A percentile compares a stretch with the other conserved stretches of the same genome.
These are phyloP conservation scores for Deroplatys truncata DNA, from an alignment of 2,888 invertebrate species.

Conservation along the genomic window DNA sequence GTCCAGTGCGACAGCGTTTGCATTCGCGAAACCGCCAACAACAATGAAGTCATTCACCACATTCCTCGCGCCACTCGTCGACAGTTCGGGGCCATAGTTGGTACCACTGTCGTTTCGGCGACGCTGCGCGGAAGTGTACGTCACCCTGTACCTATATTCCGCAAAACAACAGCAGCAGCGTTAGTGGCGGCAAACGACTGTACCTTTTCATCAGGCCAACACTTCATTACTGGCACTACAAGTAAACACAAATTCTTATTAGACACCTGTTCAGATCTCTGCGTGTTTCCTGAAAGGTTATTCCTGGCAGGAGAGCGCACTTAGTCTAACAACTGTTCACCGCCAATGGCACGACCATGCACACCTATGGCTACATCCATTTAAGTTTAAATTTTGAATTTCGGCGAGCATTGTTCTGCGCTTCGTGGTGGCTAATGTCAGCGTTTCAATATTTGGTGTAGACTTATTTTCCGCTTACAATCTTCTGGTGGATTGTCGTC, in stretches of 20 bases:
- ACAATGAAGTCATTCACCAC: no score
- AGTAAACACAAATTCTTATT: conserved; percentile 26
- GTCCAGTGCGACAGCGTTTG: no score
- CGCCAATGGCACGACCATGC: no score
- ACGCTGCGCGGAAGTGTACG: not conserved
- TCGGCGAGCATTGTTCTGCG: conserved; percentile 33
- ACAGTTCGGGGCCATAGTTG: no score
- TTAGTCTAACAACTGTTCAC: no score
- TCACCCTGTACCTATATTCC: not conserved
- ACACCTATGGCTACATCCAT: conserved; percentile 26
- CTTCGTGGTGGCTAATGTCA: conserved; percentile 32
- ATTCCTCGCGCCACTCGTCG: no score
- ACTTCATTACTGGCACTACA: not conserved
- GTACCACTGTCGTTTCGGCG: not conserved
- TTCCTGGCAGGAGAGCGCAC: no score
- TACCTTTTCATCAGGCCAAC: not conserved
- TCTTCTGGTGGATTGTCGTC: conserved; percentile 37
- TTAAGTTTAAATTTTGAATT: not conserved
- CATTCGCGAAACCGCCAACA: no score
- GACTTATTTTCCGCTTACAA: conserved; percentile 39
- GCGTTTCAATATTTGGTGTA: conserved; percentile 37
- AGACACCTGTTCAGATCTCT: conserved; percentile 33
- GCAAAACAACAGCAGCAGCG: not conserved
- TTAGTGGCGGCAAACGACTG: not conserved
- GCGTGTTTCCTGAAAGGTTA: no score